Conservation (phyloP, 2,888 invertebrate genomes). For the Sepioteuthis lessoniana region DNA sequence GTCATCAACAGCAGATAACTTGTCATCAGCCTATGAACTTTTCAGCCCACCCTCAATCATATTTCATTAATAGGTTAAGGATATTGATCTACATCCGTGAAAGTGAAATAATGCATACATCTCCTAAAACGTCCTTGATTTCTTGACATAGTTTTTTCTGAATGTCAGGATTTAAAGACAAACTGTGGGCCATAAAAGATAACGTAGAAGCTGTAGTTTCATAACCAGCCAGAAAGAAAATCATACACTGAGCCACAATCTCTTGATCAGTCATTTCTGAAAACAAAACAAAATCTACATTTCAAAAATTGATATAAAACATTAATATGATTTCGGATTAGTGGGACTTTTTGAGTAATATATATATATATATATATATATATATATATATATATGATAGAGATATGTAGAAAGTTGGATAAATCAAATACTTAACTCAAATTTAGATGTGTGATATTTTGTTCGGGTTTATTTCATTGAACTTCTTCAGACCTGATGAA, state of each 20-base stretch:
- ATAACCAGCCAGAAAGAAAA: constrained; percentile 62
- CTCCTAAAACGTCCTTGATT: constrained; percentile 55
- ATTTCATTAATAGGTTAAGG: not conserved
- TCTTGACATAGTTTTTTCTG: constrained; percentile 58
- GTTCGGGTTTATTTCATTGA: too few species aligned
- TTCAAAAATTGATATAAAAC: not conserved
- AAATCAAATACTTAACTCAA: too few species aligned
- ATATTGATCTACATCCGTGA: not conserved
- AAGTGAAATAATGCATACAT: constrained; percentile 53
- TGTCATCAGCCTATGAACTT: too few species aligned
- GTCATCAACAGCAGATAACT: too few species aligned
- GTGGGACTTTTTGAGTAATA: too few species aligned
- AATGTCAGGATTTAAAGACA: constrained; percentile 59
- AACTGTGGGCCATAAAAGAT: constrained; percentile 55
- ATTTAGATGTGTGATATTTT: too few species aligned
- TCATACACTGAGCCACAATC: constrained; percentile 57
- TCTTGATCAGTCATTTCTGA: constrained; percentile 46
- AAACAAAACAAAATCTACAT: not conserved
- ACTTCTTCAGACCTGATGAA: too few species aligned
- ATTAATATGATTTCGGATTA: too few species aligned
- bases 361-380: too few species aligned
- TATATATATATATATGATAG: too few species aligned
- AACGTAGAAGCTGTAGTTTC: constrained; percentile 61
- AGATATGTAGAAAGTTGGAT: too few species aligned
- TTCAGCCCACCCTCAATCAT: too few species aligned